phyloP scores from a whole-genome alignment of 2,113 vertebrate species.

The Serilophus lunatus region DNA sequence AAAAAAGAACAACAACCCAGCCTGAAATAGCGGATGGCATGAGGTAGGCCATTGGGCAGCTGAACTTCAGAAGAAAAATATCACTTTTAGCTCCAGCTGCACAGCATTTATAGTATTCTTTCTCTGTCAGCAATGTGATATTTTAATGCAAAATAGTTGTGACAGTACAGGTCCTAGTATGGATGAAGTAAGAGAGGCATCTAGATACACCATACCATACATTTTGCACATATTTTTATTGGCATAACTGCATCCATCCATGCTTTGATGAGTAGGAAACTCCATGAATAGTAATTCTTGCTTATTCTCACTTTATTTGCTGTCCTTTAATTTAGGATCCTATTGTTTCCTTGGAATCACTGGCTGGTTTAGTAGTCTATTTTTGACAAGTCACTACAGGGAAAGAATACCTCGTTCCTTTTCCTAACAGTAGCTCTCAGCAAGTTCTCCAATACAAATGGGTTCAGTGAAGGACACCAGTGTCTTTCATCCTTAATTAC shows the following conservation, averaged over 20 bases:
- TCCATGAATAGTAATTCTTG: not conserved
- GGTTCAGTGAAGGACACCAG: not conserved
- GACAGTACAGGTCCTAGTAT: not conserved
- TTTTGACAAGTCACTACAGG: constrained; percentile 19
- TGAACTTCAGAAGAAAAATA: constrained; percentile 1
- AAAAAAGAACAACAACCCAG: not conserved
- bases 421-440: constrained; percentile 16
- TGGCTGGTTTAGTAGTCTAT: not conserved
- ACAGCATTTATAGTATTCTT: not conserved
- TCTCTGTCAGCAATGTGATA: not conserved
- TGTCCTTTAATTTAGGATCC: constrained; percentile 34
- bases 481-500: constrained; percentile 48
- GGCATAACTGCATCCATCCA: not conserved
- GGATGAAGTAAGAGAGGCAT: not conserved
- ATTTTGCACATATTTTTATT: constrained; percentile 4
- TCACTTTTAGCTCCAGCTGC: not conserved
- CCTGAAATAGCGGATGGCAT: not conserved
- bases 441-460: not conserved
- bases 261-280: not conserved
- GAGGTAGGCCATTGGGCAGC: not conserved
- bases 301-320: constrained; percentile 7
- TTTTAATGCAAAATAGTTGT: constrained; percentile 24
- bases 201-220: not conserved
- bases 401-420: constrained; percentile 17
- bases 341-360: not conserved